phyloP scores from a whole-genome alignment of 2,888 invertebrate species.

The Timema podura region DNA sequence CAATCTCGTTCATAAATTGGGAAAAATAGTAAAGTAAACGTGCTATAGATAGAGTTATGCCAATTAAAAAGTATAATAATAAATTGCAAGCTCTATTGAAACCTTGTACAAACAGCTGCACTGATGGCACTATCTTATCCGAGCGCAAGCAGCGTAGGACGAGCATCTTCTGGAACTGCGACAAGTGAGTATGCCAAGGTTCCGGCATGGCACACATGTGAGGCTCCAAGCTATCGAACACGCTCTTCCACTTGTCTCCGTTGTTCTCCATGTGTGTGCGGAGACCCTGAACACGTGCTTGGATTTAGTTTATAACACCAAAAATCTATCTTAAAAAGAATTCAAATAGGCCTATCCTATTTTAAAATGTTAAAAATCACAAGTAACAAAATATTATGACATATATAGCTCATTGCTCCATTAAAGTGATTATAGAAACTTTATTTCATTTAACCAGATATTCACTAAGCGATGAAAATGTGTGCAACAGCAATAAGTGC shows the following conservation, averaged over 20 bases:
- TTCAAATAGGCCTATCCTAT: too few relatives aligned
- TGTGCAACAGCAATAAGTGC: too few relatives aligned
- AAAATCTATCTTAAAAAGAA: too few relatives aligned
- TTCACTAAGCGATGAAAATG: too few relatives aligned
- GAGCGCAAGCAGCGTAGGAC: conserved; percentile 77
- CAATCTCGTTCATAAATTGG: neutral
- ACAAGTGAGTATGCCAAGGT: conserved; percentile 62
- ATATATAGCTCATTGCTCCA: too few relatives aligned
- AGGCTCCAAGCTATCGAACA: conserved; percentile 72
- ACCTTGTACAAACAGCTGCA: conserved; percentile 66
- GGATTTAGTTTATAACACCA: too few relatives aligned
- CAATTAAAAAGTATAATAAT: too few relatives aligned
- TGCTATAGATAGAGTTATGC: neutral
- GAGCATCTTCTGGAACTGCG: conserved; percentile 68
- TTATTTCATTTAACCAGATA: too few relatives aligned
- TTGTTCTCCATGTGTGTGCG: conserved; percentile 59
- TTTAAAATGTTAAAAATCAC: too few relatives aligned
- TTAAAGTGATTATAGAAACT: too few relatives aligned
- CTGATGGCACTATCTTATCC: conserved; percentile 81
- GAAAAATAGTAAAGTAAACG: too few relatives aligned
- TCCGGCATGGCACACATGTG: conserved; percentile 64
- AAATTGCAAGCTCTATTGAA: conserved; percentile 31
- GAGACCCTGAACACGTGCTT: conserved; percentile 49
- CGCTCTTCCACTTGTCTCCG: conserved; percentile 61
- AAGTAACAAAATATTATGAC: too few relatives aligned